Conservation (phyloP, 2,113 vertebrate species). For the Hyperoodon ampullatus region DNA sequence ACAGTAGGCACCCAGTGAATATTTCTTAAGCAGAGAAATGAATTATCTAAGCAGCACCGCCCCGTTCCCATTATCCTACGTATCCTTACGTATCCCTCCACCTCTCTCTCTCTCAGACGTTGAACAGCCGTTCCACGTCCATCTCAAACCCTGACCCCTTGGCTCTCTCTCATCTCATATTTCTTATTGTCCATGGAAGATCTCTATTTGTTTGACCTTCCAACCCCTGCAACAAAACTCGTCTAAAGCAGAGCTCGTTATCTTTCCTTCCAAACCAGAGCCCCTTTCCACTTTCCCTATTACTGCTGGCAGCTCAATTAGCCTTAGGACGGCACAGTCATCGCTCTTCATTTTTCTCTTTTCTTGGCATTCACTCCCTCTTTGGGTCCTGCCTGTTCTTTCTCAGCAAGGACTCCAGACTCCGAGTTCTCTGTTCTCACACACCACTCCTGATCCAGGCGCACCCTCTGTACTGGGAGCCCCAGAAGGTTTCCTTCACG, state of each 20-base stretch:
- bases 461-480: not conserved
- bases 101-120: too few relatives aligned
- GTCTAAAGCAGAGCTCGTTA: slow-evolving; percentile 46
- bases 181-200: slow-evolving; percentile 53
- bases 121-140: not conserved
- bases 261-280: slow-evolving; percentile 49
- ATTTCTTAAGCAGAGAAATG: not conserved
- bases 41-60: not conserved
- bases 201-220: slow-evolving; percentile 62
- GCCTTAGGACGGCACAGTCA: not conserved
- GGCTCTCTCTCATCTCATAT: slow-evolving; percentile 35
- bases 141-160: slow-evolving; percentile 16
- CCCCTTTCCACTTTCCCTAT: not conserved
- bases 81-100: too few relatives aligned
- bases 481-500: not conserved
- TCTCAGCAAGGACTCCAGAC: slow-evolving; percentile 14
- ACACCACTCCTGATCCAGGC: not conserved
- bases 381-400: not conserved
- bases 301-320: not conserved
- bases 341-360: slow-evolving; percentile 51
- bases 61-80: not conserved
- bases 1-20: not conserved
- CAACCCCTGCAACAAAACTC: slow-evolving; percentile 28
- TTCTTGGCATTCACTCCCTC: slow-evolving; percentile 51
- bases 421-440: not conserved